Evolutionary conservation across 2,888 invertebrate genomes (phyloP).

Genomic region (Bhutanitis thaidina): DNA sequence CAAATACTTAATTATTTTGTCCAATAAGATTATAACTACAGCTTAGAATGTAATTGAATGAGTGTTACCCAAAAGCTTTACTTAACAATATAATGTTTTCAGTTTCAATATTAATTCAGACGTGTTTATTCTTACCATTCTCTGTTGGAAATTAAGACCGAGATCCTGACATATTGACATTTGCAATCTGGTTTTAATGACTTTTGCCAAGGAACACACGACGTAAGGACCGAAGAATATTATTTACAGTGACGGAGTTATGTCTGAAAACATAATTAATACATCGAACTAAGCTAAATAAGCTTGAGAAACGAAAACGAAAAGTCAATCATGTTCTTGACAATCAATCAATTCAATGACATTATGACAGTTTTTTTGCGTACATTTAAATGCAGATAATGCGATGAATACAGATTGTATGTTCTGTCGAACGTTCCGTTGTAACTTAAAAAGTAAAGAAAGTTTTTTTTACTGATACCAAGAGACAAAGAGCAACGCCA

Average conservation of each 20-base stretch:
- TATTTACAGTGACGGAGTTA: conserved; percentile 39
- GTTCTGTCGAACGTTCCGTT: no score
- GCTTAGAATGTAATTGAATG: no score
- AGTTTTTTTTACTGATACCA: no score
- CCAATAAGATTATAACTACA: not conserved
- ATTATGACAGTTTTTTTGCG: conserved; percentile 22
- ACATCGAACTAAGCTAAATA: conserved; percentile 51
- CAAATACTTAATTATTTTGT: conserved; percentile 2
- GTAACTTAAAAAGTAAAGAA: no score
- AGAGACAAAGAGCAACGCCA: no score
- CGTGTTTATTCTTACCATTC: conserved; percentile 68
- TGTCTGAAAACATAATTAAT: conserved; percentile 55
- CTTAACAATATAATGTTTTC: no score
- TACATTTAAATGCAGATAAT: conserved; percentile 14
- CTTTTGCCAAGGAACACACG: conserved; percentile 50
- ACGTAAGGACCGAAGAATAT: conserved; percentile 37
- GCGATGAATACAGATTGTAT: conserved; percentile 15
- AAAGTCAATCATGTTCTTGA: conserved; percentile 42
- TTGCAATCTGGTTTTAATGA: conserved; percentile 72
- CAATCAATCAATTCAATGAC: conserved; percentile 34
- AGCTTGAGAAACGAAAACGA: conserved; percentile 35
- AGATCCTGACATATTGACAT: conserved; percentile 81
- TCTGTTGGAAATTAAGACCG: conserved; percentile 80
- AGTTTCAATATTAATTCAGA: conserved; percentile 26
- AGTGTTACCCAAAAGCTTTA: no score